Evolutionary conservation across 2,797 vertebrate genomes (phyloP).

Genomic region (Phoebastria nigripes): DNA sequence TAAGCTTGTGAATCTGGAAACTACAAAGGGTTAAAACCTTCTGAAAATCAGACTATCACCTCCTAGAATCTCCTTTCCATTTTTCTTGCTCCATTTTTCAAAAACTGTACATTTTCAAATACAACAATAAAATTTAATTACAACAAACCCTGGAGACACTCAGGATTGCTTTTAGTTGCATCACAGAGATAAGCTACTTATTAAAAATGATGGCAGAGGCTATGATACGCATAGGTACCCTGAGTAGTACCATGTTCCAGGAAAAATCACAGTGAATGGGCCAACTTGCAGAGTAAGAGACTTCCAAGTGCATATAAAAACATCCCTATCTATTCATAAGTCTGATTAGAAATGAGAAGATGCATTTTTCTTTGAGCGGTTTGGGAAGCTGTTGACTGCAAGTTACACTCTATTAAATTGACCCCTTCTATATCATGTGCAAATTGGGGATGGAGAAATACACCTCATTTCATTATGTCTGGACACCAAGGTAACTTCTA

Average conservation of each 20-base stretch:
- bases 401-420: neutral
- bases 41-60: neutral
- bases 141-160: slow-evolving; percentile 41
- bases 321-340: neutral
- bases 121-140: slow-evolving; percentile 61
- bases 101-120: slow-evolving; percentile 41
- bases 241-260: neutral
- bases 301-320: neutral
- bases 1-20: neutral
- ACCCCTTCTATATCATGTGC: neutral
- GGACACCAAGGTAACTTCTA: neutral
- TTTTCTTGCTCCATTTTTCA: slow-evolving; percentile 15
- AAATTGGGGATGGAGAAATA: neutral
- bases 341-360: neutral
- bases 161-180: slow-evolving; percentile 46
- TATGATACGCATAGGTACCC: slow-evolving; percentile 32
- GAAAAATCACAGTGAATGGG: neutral
- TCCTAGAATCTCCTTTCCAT: neutral
- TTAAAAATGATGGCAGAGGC: slow-evolving; percentile 34
- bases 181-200: slow-evolving; percentile 53
- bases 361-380: neutral
- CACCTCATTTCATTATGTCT: neutral
- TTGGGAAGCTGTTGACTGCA: neutral
- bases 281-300: neutral
- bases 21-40: slow-evolving; percentile 17